phyloP scores from a whole-genome alignment of 2,888 invertebrate species.

The Dione juno region DNA sequence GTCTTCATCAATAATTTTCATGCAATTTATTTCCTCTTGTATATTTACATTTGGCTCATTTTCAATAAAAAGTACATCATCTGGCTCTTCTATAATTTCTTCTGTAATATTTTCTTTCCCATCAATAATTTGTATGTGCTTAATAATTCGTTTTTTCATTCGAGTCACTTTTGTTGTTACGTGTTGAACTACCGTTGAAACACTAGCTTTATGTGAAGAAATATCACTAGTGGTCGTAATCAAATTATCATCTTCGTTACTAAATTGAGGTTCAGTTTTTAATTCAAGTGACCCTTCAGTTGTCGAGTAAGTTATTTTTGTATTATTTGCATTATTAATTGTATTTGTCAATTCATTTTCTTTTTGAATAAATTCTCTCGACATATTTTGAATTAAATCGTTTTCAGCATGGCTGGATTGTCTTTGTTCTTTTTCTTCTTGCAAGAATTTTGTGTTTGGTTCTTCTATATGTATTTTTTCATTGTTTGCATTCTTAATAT shows the following conservation, averaged over 20 bases:
- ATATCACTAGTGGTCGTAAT: conserved; percentile 19
- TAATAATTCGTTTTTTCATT: conserved; percentile 52
- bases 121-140: conserved; percentile 87
- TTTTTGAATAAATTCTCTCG: conserved; percentile 62
- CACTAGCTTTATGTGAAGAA: conserved; percentile 54
- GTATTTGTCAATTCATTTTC: conserved; percentile 51
- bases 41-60: conserved; percentile 4
- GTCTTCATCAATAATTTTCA: not conserved
- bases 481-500: conserved; percentile 10
- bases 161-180: conserved; percentile 86
- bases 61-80: conserved; percentile 46
- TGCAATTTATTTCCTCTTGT: not conserved
- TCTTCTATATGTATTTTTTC: conserved; percentile 6
- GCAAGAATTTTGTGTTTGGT: not conserved
- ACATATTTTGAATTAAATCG: conserved; percentile 52
- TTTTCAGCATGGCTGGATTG: conserved; percentile 36
- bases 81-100: conserved; percentile 86
- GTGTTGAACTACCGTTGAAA: conserved; percentile 89
- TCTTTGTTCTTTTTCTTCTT: conserved; percentile 15
- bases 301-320: not conserved
- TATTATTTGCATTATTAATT: not conserved
- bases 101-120: conserved; percentile 70
- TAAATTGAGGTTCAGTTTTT: not conserved
- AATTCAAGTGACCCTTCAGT: not conserved
- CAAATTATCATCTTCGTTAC: conserved; percentile 12